phyloP scores from a whole-genome alignment of 1,140 invertebrate genomes.

The Chironomus tepperi region DNA sequence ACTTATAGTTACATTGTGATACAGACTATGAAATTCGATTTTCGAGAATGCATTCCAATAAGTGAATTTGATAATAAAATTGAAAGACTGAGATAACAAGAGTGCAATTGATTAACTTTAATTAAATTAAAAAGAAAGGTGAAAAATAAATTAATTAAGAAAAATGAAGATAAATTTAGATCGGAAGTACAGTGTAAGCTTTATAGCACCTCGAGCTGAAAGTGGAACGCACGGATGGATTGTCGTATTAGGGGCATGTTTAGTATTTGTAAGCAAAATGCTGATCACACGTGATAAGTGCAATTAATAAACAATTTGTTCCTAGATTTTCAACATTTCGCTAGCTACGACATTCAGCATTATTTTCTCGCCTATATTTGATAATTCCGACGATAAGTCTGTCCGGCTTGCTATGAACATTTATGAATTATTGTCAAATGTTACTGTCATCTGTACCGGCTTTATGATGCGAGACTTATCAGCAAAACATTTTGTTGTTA shows the following conservation, averaged over 20 bases:
- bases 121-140: too few species aligned
- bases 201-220: not conserved
- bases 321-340: not conserved
- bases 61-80: too few species aligned
- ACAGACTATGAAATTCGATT: not conserved
- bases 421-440: not conserved
- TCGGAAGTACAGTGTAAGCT: not conserved
- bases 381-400: not conserved
- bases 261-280: conserved; percentile 8
- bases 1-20: not conserved
- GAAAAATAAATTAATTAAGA: too few species aligned
- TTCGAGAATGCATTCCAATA: not conserved
- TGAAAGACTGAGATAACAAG: too few species aligned
- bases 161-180: not conserved
- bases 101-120: too few species aligned
- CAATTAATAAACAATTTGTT: not conserved
- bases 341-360: not conserved
- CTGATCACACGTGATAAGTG: not conserved
- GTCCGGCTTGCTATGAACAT: not conserved
- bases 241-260: not conserved
- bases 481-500: not conserved
- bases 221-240: not conserved
- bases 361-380: not conserved
- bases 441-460: not conserved
- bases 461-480: not conserved